These are phyloP conservation scores for Ennomos erosarius DNA, from an alignment of 2,888 invertebrate species.

Conservation along the genomic window DNA sequence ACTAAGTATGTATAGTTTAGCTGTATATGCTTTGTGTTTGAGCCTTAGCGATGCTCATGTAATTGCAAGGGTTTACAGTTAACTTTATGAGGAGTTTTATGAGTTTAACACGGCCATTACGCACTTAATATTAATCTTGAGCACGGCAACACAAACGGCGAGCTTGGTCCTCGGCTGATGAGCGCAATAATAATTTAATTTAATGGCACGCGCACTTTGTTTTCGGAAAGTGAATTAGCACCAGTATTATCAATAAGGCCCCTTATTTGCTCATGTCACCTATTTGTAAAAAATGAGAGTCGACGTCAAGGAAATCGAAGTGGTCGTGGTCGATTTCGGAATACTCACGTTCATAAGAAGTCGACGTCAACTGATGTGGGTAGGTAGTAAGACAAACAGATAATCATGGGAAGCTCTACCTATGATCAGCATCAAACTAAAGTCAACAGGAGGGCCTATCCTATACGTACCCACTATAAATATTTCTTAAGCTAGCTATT, in stretches of 20 bases:
- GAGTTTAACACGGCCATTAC: constrained; percentile 48
- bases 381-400: too few species aligned
- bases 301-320: too few species aligned
- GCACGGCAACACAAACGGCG: constrained; percentile 35
- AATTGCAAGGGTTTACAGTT: constrained; percentile 36
- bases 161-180: constrained; percentile 45
- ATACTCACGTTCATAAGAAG: too few species aligned
- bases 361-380: too few species aligned
- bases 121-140: constrained; percentile 27
- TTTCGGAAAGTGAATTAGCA: constrained; percentile 51
- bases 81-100: constrained; percentile 45
- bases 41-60: constrained; percentile 8
- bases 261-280: constrained; percentile 32
- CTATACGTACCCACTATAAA: too few species aligned
- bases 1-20: too few species aligned
- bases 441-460: too few species aligned
- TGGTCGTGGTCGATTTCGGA: too few species aligned
- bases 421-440: too few species aligned
- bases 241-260: constrained; percentile 30
- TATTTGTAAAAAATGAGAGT: constrained; percentile 15
- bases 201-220: constrained; percentile 46
- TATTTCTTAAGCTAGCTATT: too few species aligned
- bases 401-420: too few species aligned
- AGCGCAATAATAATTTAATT: constrained; percentile 54
- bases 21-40: too few species aligned